phyloP scores from a whole-genome alignment of 2,888 invertebrate species.

The Macrosiphum euphorbiae region DNA sequence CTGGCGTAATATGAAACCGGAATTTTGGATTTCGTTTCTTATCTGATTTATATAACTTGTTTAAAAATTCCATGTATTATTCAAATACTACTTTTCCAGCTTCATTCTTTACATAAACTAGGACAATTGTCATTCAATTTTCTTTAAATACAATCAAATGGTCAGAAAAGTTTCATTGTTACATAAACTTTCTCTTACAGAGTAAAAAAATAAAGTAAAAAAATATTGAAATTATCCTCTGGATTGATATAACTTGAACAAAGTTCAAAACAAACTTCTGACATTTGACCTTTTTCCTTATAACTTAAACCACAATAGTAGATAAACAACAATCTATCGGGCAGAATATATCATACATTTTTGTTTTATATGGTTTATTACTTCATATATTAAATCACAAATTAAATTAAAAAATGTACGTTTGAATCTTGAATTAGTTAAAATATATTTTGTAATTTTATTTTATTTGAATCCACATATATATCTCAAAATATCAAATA shows the following conservation, averaged over 20 bases:
- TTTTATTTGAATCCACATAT: not conserved
- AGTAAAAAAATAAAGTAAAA: conserved; percentile 36
- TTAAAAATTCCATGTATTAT: conserved; percentile 30
- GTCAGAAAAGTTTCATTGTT: conserved; percentile 45
- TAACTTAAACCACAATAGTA: not conserved
- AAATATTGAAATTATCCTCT: conserved; percentile 44
- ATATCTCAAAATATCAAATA: not conserved
- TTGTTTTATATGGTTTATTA: not conserved
- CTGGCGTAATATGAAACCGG: not conserved
- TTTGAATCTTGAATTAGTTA: not conserved
- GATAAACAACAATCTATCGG: not conserved
- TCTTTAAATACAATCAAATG: conserved; percentile 23
- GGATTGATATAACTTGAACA: conserved; percentile 36
- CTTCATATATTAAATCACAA: not conserved
- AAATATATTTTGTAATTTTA: not conserved
- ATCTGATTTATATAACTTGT: conserved; percentile 37
- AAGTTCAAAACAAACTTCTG: conserved; percentile 51
- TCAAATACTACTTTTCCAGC: not conserved
- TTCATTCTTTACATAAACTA: not conserved
- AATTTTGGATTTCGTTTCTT: conserved; percentile 43
- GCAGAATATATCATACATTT: not conserved
- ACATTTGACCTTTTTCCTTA: conserved; percentile 4
- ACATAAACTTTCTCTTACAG: not conserved
- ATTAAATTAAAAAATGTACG: not conserved
- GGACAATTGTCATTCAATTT: not conserved